Evolutionary conservation across 2,888 invertebrate genomes (phyloP).

Genomic region (Exocentrus adspersus): DNA sequence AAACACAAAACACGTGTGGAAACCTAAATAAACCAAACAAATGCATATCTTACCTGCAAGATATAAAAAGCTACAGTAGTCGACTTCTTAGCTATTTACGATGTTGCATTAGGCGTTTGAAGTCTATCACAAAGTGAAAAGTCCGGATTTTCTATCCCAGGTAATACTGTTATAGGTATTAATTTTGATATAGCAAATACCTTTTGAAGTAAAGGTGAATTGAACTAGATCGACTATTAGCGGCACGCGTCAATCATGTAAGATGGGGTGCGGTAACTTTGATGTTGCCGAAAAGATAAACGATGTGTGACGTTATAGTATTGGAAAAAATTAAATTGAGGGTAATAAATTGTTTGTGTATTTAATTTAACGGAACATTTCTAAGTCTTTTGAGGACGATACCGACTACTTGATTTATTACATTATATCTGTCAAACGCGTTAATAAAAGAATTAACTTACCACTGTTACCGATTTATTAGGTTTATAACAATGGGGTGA

Average conservation of each 20-base stretch:
- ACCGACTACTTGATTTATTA: slow-evolving; percentile 28
- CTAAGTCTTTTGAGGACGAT: slow-evolving; percentile 19
- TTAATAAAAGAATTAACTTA: slow-evolving; percentile 17
- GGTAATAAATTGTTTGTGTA: slow-evolving; percentile 29
- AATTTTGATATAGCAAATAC: slow-evolving; percentile 13
- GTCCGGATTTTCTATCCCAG: slow-evolving; percentile 1
- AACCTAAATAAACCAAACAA: too few species aligned
- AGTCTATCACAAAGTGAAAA: background rate
- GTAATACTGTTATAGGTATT: slow-evolving; percentile 10
- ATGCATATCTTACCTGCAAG: too few species aligned
- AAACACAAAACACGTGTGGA: too few species aligned
- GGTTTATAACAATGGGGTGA: slow-evolving; percentile 11
- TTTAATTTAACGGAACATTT: slow-evolving; percentile 27
- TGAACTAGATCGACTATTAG: slow-evolving; percentile 16
- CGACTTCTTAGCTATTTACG: background rate
- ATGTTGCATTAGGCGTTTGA: background rate
- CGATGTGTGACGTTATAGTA: slow-evolving; percentile 23
- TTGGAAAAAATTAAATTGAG: slow-evolving; percentile 26
- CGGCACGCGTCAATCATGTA: slow-evolving; percentile 25
- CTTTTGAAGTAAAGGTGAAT: slow-evolving; percentile 9
- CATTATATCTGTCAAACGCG: slow-evolving; percentile 23
- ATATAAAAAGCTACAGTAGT: too few species aligned
- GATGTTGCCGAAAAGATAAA: slow-evolving; percentile 23
- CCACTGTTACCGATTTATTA: slow-evolving; percentile 24
- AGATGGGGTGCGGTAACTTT: slow-evolving; percentile 19